These are phyloP conservation scores for Echinarachnius parma DNA, from an alignment of 53 echinoderm and acorn worm genomes.

Conservation along the genomic window DNA sequence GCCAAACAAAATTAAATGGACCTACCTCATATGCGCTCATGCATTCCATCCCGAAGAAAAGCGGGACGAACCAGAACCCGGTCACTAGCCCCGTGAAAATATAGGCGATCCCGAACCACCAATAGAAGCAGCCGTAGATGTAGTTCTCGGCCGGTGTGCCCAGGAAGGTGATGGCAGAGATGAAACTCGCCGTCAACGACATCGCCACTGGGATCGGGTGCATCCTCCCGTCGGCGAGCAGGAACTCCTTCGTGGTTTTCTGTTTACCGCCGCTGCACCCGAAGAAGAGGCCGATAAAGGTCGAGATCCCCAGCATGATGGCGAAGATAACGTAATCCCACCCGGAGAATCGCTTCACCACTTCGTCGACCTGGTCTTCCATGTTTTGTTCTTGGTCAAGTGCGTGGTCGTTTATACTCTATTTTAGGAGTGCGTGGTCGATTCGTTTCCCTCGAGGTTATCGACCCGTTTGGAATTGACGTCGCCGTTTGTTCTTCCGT, in stretches of 20 bases:
- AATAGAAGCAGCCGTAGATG: constrained; percentile 65
- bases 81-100: constrained; percentile 43
- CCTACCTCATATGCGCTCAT: constrained; percentile 92
- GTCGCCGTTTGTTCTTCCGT: no score
- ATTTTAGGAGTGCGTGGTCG: no score
- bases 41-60: constrained; percentile 57
- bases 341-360: constrained; percentile 24
- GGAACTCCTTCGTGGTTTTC: constrained; percentile 77
- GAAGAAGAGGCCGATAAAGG: constrained; percentile 79
- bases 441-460: no score
- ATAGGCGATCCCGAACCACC: constrained; percentile 61
- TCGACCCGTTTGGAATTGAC: no score
- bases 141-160: constrained; percentile 93
- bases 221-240: constrained; percentile 85
- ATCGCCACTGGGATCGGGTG: constrained; percentile 79
- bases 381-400: no score
- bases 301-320: constrained; percentile 54
- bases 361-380: not conserved
- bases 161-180: constrained; percentile 92
- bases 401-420: no score
- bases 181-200: constrained; percentile 86
- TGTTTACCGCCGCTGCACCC: constrained; percentile 78
- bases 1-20: no score
- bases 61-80: constrained; percentile 55
- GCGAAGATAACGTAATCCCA: constrained; percentile 75